Base-by-base conservation (phyloP, 1,140 invertebrate species). In the Venturia canescens region DNA sequence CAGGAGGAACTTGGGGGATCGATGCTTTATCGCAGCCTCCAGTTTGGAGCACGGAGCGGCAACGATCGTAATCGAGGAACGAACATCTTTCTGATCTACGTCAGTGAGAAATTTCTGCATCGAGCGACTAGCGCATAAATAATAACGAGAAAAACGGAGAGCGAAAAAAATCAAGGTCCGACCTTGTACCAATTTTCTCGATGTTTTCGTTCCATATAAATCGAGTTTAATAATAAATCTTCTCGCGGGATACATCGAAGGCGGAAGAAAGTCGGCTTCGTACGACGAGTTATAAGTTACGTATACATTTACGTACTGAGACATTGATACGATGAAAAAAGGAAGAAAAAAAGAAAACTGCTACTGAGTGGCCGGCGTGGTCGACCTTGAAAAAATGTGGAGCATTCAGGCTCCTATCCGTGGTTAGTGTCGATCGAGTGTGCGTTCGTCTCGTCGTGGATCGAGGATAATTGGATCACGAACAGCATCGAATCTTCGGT, bases 381-480 rank as follows among this genome's bases (percentile, higher is more conserved):
- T 72, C 70, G 70, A 72, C 70, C 70, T 72, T 72, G 70, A 48
- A 72, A 11, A 72, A 72, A 72, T 72, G 38, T 72, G 70, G 70
- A 72, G 70, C 70, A 38, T 48, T 5, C n/a, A 72, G 38, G 48
- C 70, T 72, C 3, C 70, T 72, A 72, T 34, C 38, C 50, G 70
- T 72, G 34, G 70, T 48, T 38, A 72, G 34, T 72, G 38, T 15
- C 21, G 38, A 72, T 72, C 50, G 18, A 48, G 21, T 11, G 70
- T 23, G 34, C 21, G n/a, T 21, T 48, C 9, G 38, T 6, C 11
- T 21, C 34, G 34, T 21, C 21, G 70, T 26, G 70, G 70, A 38
- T 72, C 70, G 70, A 72, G 70, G 70, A 72, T 72, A 72, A 72
- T 38, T 72, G n/a, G 70, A 72, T 18, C 70, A 38, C 11, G 38